These are phyloP conservation scores for Antheraea mylitta DNA, from an alignment of 1,140 invertebrate species.

Conservation along the genomic window DNA sequence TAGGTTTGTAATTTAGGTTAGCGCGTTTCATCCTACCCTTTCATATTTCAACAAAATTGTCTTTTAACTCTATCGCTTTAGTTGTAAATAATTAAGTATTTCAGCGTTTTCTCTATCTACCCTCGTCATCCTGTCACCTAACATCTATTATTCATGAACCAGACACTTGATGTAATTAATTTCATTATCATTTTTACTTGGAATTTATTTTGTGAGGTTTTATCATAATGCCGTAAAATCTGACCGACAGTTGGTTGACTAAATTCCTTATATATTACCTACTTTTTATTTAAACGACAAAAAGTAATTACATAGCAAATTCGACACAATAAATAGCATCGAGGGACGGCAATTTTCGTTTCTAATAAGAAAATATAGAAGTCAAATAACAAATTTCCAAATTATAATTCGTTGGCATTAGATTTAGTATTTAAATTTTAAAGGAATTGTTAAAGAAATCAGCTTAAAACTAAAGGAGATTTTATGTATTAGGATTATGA, in stretches of 20 bases:
- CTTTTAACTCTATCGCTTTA: background rate
- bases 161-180: background rate
- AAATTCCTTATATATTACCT: background rate
- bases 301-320: too few relatives aligned
- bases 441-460: too few relatives aligned
- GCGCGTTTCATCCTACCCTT: background rate
- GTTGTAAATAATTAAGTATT: conserved; percentile 2
- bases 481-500: too few relatives aligned
- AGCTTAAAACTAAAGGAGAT: too few relatives aligned
- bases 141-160: background rate
- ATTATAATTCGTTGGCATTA: too few relatives aligned
- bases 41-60: background rate
- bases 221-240: too few relatives aligned
- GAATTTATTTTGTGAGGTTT: background rate
- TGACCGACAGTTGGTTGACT: too few relatives aligned
- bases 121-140: background rate
- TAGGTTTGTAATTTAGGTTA: background rate
- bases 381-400: too few relatives aligned
- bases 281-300: background rate
- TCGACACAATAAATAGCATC: too few relatives aligned
- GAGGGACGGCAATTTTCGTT: too few relatives aligned
- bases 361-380: too few relatives aligned
- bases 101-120: background rate
- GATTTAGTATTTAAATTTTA: too few relatives aligned
- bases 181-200: background rate